These are phyloP conservation scores for Parapsyche elsis DNA, from an alignment of 1,140 invertebrate species.

Conservation along the genomic window DNA sequence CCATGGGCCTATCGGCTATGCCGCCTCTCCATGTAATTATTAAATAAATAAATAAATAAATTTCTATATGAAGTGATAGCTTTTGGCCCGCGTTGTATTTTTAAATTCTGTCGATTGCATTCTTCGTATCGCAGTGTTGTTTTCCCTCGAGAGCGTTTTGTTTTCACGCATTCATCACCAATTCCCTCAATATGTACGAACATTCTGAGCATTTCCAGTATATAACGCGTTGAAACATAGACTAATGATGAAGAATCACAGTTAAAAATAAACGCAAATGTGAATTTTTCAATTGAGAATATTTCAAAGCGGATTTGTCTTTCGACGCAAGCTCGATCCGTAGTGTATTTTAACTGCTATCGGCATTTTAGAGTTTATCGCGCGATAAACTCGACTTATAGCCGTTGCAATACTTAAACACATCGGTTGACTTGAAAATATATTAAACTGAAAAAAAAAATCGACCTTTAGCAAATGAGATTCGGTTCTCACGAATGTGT, in stretches of 20 bases:
- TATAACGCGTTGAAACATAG: no score
- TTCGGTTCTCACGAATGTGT: not conserved
- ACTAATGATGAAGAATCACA: no score
- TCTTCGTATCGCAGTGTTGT: not conserved
- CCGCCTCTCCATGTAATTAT: no score
- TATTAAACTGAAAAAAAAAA: not conserved
- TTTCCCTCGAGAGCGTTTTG: not conserved
- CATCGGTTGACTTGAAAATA: not conserved
- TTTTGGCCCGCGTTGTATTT: not conserved
- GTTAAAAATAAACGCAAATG: no score
- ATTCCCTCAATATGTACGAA: not conserved
- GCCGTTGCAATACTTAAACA: not conserved
- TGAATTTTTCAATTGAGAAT: no score
- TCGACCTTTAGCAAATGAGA: slow-evolving; percentile 6
- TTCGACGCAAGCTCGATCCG: no score
- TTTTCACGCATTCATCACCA: not conserved
- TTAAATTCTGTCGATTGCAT: no score
- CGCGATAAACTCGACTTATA: slow-evolving; percentile 10
- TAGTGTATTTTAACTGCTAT: not conserved
- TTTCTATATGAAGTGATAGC: not conserved
- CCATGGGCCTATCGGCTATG: no score
- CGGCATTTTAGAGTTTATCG: slow-evolving; percentile 16
- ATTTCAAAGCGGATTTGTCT: no score
- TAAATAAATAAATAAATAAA: no score
- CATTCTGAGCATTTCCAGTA: not conserved